Percentiles rank a stretch among this genome's conserved stretches.
Conservation (phyloP, 2,888 invertebrate species). For the Hedya salicella region DNA sequence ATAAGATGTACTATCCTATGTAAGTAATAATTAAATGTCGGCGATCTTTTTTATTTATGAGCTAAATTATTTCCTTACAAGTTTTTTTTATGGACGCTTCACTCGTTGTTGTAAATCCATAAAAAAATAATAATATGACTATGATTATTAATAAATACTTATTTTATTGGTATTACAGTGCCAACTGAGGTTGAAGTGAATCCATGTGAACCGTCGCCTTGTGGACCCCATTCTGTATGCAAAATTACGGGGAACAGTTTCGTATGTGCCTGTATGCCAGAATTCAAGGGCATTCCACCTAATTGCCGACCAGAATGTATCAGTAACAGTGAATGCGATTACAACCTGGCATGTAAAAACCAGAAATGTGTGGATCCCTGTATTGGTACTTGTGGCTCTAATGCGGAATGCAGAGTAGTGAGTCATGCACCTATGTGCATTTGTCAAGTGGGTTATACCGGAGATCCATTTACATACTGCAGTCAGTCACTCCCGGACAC, state of each 20-base stretch:
- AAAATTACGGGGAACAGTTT: constrained; percentile 87
- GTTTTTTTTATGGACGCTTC: no score
- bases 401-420: constrained; percentile 90
- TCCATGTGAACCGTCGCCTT: constrained; percentile 90
- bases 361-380: constrained; percentile 92
- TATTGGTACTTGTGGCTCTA: constrained; percentile 88
- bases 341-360: constrained; percentile 89
- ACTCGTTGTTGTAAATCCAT: no score
- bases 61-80: no score
- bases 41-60: no score
- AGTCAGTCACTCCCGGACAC: constrained; percentile 65
- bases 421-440: constrained; percentile 91
- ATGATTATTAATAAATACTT: not conserved
- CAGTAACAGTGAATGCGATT: constrained; percentile 90
- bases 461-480: constrained; percentile 91
- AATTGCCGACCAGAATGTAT: constrained; percentile 92
- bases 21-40: constrained; percentile 53
- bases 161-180: constrained; percentile 52
- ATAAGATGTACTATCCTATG: constrained; percentile 85
- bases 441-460: constrained; percentile 88
- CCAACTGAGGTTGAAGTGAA: constrained; percentile 68
- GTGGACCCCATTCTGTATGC: constrained; percentile 91
- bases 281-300: constrained; percentile 89
- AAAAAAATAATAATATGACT: not conserved
- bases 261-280: constrained; percentile 89